Evolutionary conservation across 2,113 vertebrate genomes (phyloP), one percentile per base, ranked within the genome.

Genomic region (Pelodiscus sinensis): DNA sequence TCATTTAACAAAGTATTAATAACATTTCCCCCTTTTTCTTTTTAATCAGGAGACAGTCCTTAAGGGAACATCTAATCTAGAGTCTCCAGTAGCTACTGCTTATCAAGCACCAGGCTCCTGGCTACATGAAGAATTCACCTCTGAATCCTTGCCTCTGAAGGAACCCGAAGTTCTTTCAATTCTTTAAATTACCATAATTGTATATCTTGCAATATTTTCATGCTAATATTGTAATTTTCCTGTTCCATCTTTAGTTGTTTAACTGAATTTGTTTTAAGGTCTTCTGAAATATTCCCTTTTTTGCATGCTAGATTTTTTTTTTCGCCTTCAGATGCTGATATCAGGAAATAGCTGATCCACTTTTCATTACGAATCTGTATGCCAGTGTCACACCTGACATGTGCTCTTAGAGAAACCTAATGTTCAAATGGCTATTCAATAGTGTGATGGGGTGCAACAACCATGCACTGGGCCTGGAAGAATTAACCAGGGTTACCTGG

Each of bases 181-280:
- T 93, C 52, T 27, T 87, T 89, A 84, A 93, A 95, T 94, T 86
- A 91, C 52, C 81, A 38, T 95, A 94, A 94, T 57, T 94, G 54
- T 80, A 57, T 80, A 38, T 88, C 75, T 93, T 90, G 16, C 55
- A 85, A 71, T 75, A 93, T 96, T 95, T 95, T 96, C 62, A 93
- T 90, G 84, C 68, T 95, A 93, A 96, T 82, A 19, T 14, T 90
- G 65, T 90, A 85, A 88, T 95, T 93, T 96, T 82, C 52, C 85
- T 31, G 27, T 81, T 94, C 92, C 57, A 73, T 54, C 88, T 91
- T 84, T 54, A 27, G 8, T 51, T 84, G 15, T 3, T 87, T 92
- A 86, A 18, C 54, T 93, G 85, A 95, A 89, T 91, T 73, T 54
- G 5, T 89, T 96, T 89, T 85, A 87, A 92, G 51, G 71, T 15